Evolutionary conservation across 2,888 invertebrate species (phyloP), one percentile per base, ranked within the genome.

Genomic region (Odontocolon sp.): DNA sequence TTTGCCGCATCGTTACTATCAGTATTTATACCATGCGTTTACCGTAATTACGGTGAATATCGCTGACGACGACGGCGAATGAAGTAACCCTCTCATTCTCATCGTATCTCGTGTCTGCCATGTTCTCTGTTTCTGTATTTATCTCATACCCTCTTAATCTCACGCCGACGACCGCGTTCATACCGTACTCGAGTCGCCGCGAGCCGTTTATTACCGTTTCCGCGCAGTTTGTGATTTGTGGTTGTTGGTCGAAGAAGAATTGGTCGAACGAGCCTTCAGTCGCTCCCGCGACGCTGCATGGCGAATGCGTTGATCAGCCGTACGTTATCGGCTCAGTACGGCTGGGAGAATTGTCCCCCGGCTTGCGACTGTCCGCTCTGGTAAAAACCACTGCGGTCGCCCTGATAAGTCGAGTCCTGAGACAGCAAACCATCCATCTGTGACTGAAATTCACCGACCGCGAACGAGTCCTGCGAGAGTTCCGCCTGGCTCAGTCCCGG

Each of bases 341-440:
- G 92, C 91, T 94, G 94, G 87, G 93, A 92, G 91, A 93, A 93
- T 84, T 92, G 92, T 91, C 94, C 92, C 91, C 93, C 92, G 56
- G 89, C 85, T 84, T 90, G 90, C 56, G 90, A 90, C 81, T 90
- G 90, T 61, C 90, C 90, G 50, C 92, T 91, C 91, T 93, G 93
- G 92, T 94, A 91, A 91, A 93, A 88, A 86, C 92, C 87, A 90
- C 92, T 89, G 87, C 95, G 90, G 83, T 92, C 92, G 77, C 92
- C 96, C 91, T 96, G 96, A 91, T 96, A 96, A 82, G 95, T 95
- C 50, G 96, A 96, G 91, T 97, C 98, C 92, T 98, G 98, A 57
- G 98, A 98, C 86, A 98, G 92, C 86, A 98, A 93, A 68, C 97
- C 97, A 90, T 98, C 98, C 92, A 97, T 96, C 92, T 98, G 98